phyloP scores from a whole-genome alignment of 2,888 invertebrate species.

The Luffia ferchaultella region DNA sequence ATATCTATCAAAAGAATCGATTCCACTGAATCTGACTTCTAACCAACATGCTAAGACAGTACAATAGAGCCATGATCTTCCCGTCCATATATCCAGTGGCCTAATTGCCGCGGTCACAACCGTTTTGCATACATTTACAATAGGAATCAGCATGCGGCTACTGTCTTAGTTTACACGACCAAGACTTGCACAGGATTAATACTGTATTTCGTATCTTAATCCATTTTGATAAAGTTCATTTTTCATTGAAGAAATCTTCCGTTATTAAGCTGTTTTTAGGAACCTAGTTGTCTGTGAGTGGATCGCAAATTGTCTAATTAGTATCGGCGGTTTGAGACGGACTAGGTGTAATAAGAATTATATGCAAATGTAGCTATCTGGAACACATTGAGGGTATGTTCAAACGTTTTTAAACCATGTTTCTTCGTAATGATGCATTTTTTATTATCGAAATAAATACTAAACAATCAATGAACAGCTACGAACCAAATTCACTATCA shows the following conservation, averaged over 20 bases:
- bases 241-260: not conserved
- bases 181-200: too few species aligned
- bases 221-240: not conserved
- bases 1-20: too few species aligned
- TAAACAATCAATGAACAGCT: too few species aligned
- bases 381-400: too few species aligned
- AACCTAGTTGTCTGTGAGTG: constrained; percentile 22
- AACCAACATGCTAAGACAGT: not conserved
- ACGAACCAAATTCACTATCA: too few species aligned
- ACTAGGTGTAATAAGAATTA: constrained; percentile 34
- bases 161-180: constrained; percentile 35
- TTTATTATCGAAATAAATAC: too few species aligned
- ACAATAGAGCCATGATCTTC: constrained; percentile 2
- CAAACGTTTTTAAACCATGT: too few species aligned
- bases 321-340: constrained; percentile 30
- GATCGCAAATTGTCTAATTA: constrained; percentile 58
- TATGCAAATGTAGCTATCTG: constrained; percentile 31
- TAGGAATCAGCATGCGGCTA: constrained; percentile 40
- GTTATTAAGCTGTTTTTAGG: not conserved
- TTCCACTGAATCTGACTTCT: too few species aligned
- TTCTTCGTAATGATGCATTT: too few species aligned
- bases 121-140: constrained; percentile 59
- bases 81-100: constrained; percentile 25
- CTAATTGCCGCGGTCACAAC: constrained; percentile 50
- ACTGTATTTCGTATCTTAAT: too few species aligned